Percentiles rank a stretch among this genome's conserved stretches.
These are phyloP conservation scores for Lates japonicus DNA, from an alignment of 2,797 vertebrate genomes.

Conservation along the genomic window DNA sequence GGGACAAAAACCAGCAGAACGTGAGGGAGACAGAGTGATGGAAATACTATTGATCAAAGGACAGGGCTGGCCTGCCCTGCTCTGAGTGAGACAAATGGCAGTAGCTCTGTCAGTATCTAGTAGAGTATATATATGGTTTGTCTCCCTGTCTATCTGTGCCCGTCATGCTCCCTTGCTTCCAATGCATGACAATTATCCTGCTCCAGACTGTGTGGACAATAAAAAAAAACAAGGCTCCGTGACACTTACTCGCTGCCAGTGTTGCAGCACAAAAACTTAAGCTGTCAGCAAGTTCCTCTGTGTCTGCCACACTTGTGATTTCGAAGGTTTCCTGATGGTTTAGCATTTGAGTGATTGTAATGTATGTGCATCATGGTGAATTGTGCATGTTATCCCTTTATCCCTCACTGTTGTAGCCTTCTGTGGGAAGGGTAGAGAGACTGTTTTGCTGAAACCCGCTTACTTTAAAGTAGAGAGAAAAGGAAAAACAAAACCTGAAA, in stretches of 20 bases:
- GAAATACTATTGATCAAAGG: slow-evolving; percentile 62
- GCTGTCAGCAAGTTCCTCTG: slow-evolving; percentile 33
- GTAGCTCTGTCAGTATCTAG: slow-evolving; percentile 51
- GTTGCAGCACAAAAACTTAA: slow-evolving; percentile 40
- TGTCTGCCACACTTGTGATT: neutral
- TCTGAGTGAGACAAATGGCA: slow-evolving; percentile 67
- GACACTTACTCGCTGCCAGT: slow-evolving; percentile 32
- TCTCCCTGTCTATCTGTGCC: slow-evolving; percentile 57
- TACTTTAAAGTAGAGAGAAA: neutral
- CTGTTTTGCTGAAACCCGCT: neutral
- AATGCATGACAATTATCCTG: slow-evolving; percentile 79
- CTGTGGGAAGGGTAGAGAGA: neutral
- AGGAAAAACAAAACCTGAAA: neutral
- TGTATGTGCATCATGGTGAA: neutral
- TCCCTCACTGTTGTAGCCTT: neutral
- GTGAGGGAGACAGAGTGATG: slow-evolving; percentile 30
- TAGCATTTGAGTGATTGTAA: neutral
- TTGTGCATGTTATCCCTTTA: neutral
- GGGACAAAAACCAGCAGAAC: neutral
- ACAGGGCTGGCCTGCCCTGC: slow-evolving; percentile 37
- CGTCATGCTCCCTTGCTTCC: slow-evolving; percentile 75
- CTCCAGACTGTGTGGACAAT: slow-evolving; percentile 54
- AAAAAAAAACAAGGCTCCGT: slow-evolving; percentile 63
- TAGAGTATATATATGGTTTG: slow-evolving; percentile 49
- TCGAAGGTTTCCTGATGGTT: neutral